Percentiles rank a stretch among this genome's conserved stretches.
phyloP scores from a whole-genome alignment of 1,140 invertebrate species.

The Drosophila sulfurigaster region DNA sequence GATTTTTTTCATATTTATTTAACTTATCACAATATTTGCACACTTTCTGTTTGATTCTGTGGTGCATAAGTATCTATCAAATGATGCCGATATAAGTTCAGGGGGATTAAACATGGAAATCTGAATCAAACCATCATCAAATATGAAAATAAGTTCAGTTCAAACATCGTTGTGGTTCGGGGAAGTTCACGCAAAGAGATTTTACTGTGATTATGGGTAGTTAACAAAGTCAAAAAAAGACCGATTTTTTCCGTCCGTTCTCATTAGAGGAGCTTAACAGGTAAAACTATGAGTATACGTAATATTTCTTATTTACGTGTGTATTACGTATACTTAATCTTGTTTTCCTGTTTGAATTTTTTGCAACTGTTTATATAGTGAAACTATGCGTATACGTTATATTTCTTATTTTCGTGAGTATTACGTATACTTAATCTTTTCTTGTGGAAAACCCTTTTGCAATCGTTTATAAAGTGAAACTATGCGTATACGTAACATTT shows the following conservation, averaged over 20 bases:
- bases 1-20: neutral
- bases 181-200: neutral
- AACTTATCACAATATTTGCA: neutral
- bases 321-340: too few species aligned
- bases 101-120: neutral
- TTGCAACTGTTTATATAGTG: too few species aligned
- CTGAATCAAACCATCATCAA: neutral
- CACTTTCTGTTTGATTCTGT: conserved; percentile 5
- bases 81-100: neutral
- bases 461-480: too few species aligned
- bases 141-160: neutral
- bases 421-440: too few species aligned
- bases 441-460: too few species aligned
- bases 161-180: neutral
- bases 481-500: too few species aligned
- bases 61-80: neutral
- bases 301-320: too few species aligned
- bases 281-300: too few species aligned
- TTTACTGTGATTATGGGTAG: neutral
- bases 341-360: too few species aligned
- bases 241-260: neutral
- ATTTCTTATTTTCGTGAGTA: too few species aligned
- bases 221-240: neutral
- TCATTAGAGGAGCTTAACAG: neutral
- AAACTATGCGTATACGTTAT: too few species aligned